Evolutionary conservation across 2,888 invertebrate genomes (phyloP).

Genomic region (Dynastes hyllus): DNA sequence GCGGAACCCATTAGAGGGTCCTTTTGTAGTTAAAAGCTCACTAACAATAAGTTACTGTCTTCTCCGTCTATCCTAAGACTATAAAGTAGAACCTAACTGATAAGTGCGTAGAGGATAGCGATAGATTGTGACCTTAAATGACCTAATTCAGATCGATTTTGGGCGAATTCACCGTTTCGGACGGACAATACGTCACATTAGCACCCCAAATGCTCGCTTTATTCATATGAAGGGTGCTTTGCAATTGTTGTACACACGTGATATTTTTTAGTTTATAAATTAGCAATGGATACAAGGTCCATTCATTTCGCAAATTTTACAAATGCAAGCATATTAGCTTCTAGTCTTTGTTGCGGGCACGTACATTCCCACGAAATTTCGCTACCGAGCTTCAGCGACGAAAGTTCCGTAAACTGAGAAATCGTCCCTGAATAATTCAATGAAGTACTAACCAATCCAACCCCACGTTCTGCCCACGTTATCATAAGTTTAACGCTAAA

Average conservation of each 20-base stretch:
- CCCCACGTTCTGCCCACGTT: no score
- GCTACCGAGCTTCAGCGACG: background rate
- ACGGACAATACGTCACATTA: background rate
- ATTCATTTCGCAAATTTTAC: no score
- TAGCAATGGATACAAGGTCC: no score
- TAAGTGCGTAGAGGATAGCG: background rate
- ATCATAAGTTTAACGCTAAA: background rate
- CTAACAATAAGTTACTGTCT: background rate
- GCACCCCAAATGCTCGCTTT: slow-evolving; percentile 1
- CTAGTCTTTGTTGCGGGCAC: no score
- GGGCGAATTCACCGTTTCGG: slow-evolving; percentile 1
- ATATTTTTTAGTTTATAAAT: no score
- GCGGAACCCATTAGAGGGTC: background rate
- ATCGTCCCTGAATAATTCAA: background rate
- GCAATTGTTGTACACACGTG: background rate
- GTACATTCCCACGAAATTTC: background rate
- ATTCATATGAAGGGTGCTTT: background rate
- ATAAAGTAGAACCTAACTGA: background rate
- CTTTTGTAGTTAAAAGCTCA: slow-evolving; percentile 17
- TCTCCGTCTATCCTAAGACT: background rate
- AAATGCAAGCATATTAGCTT: no score
- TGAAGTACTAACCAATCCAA: background rate
- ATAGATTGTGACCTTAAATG: slow-evolving; percentile 25
- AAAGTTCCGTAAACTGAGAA: background rate
- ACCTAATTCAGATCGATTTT: slow-evolving; percentile 36